Base-by-base conservation (phyloP, 2,797 vertebrate genomes). In the Hydrolagus colliei region DNA sequence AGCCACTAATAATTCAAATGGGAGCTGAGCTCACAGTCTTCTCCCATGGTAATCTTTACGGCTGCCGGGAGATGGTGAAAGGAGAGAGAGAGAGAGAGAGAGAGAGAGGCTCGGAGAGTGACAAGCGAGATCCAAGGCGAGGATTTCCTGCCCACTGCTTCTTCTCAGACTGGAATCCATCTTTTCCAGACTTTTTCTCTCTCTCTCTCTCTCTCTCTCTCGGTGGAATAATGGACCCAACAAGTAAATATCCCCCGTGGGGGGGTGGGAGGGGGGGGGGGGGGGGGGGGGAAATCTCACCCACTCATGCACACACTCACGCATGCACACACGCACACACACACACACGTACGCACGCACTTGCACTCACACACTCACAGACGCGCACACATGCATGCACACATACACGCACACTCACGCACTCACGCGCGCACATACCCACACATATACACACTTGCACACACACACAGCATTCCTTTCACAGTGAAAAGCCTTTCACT, bases 111-210 rank as follows among this genome's bases (percentile, higher is more conserved):
- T 27, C 27, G 27, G 27, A 20, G 79, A 68, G 27, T 41, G 79
- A 52, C 67, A 71, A 35, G 79, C 20, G 16, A 41, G 68, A 35
- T 67, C 27, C 61, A 41, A 27, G 27, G 13, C 20, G 14, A 18
- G 67, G 27, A 67, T 32, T 82, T 84, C 65, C 14, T 65, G 67
- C 63, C 10, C 16, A 32, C 63, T 84, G 79, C 41, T 84, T 65
- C 79, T 84, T 80, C 22, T 27, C 78, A 80, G 62, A 6, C 22
- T 27, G 18, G 32, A 67, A 41, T 68, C n/a, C 79, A 84, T 41
- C 68, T 68, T 27, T 84, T 84, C 11, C 14, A 14, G 22, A 2
- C 63, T 68, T 68, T 82, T 18, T 27, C 7, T 7, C 27, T 41
- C 27, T 27, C 27, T 27, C 27, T 27, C 27, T 27, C 27, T 27